Base-by-base conservation (phyloP, 2,888 invertebrate species). In the Clitarchus hookeri region DNA sequence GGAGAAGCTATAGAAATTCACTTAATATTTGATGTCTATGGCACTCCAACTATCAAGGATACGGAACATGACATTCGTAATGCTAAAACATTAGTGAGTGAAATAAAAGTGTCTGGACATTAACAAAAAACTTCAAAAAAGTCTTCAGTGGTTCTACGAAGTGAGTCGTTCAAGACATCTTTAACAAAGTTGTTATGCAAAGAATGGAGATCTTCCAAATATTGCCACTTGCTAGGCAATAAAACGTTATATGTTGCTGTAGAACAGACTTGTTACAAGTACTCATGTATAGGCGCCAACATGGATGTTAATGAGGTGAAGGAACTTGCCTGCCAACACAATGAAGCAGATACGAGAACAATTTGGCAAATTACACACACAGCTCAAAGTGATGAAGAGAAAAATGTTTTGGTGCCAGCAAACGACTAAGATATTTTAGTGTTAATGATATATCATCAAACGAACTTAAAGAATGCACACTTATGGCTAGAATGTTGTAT, bases 31-130 rank as follows among this genome's bases (percentile, higher is more conserved):
- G 82, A 27, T 36, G 4, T 82, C 23, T 26, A 26, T 82, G 27
- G 82, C 4, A 82, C 82, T 82, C 82, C 82, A 82, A 82, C 82
- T 44, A 82, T 82, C 23, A 82, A 82, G 82, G 82, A 82, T 82
- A 82, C 82, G 8, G 82, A 26, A 82, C 27, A 82, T 27, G 27
- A 82, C 26, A 82, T 82, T 82, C 27, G 36, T 36, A 82, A 26
- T 82, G 82, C 27, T 23, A 82, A 6, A 82, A 27, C 44, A 82
- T 19, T 82, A 44, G 27, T 44, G 82, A 82, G 27, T 82, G 79
- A 79, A 79, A 79, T 79, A 79, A 79, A 79, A 36, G 82, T 82
- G 82, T 82, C 82, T 82, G 82, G 23, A 82, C 79, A 11, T 23
- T 11, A n/a, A 27, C 25, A 79, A 27, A 79, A 79, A 79, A 79